Conservation (phyloP, 2,797 vertebrate species). For the Psittacula echo region DNA sequence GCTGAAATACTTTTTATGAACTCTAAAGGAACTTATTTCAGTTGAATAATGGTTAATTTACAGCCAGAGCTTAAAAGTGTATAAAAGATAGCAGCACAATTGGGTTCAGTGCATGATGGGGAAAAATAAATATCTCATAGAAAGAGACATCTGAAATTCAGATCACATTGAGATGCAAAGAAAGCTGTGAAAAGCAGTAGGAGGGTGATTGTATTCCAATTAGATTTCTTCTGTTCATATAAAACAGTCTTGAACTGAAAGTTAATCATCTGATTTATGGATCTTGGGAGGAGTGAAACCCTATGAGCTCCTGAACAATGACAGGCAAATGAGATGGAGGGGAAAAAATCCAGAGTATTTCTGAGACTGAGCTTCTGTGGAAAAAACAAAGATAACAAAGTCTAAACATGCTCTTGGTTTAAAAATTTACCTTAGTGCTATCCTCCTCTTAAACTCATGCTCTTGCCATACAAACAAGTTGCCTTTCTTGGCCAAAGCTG, state of each 20-base stretch:
- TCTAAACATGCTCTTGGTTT: not conserved
- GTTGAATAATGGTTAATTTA: slow-evolving; percentile 71
- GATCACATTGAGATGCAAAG: slow-evolving; percentile 72
- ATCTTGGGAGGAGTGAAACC: slow-evolving; percentile 55
- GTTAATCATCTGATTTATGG: slow-evolving; percentile 77
- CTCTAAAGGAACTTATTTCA: slow-evolving; percentile 64
- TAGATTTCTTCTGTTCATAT: slow-evolving; percentile 72
- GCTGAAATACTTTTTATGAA: slow-evolving; percentile 65
- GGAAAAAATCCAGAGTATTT: slow-evolving; percentile 17
- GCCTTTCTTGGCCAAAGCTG: not conserved
- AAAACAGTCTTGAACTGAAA: slow-evolving; percentile 65
- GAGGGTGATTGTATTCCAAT: slow-evolving; percentile 73
- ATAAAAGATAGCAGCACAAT: slow-evolving; percentile 67
- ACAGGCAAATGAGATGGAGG: slow-evolving; percentile 24
- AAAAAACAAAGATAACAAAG: slow-evolving; percentile 22
- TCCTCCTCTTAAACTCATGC: not conserved
- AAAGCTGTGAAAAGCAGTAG: slow-evolving; percentile 71
- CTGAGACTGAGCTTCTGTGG: not conserved
- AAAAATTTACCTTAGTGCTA: not conserved
- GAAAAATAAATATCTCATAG: slow-evolving; percentile 73
- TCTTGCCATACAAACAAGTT: not conserved
- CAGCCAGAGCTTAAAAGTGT: slow-evolving; percentile 64
- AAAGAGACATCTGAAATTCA: slow-evolving; percentile 76
- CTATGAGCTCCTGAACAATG: slow-evolving; percentile 40
- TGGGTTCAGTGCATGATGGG: slow-evolving; percentile 54